phyloP scores from a whole-genome alignment of 2,888 invertebrate genomes.

The Neoscelio sp. region DNA sequence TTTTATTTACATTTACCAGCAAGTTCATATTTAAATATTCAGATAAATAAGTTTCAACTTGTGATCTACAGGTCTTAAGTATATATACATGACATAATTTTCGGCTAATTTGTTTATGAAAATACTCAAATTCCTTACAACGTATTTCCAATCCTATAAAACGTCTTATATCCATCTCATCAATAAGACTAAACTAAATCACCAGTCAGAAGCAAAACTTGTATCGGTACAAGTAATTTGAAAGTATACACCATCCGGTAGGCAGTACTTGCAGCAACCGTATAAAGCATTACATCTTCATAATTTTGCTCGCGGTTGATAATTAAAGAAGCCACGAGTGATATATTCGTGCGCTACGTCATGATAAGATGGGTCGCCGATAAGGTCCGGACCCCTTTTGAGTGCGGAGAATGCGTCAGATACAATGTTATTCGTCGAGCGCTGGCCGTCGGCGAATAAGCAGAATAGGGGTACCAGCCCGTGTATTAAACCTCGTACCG shows the following conservation, averaged over 20 bases:
- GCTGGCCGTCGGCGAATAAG: constrained; percentile 50
- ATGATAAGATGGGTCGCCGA: constrained; percentile 53
- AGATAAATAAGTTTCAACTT: no score
- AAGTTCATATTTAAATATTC: no score
- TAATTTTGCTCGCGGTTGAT: constrained; percentile 45
- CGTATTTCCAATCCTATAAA: no score
- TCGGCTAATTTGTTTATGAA: no score
- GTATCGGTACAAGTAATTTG: no score
- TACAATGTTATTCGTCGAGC: constrained; percentile 8
- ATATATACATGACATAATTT: no score
- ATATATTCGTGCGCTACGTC: constrained; percentile 17
- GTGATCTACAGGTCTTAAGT: no score
- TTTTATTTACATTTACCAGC: no score
- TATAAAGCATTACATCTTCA: constrained; percentile 39
- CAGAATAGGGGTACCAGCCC: constrained; percentile 61
- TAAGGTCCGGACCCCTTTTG: constrained; percentile 34
- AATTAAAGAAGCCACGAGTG: constrained; percentile 39
- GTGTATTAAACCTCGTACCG: constrained; percentile 45
- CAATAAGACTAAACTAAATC: no score
- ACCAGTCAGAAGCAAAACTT: no score
- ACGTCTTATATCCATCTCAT: no score
- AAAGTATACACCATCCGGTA: neutral
- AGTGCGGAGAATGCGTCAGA: constrained; percentile 1
- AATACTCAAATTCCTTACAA: no score
- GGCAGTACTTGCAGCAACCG: neutral